Evolutionary conservation across 2,113 vertebrate species (phyloP).

Genomic region (Oxyura jamaicensis): DNA sequence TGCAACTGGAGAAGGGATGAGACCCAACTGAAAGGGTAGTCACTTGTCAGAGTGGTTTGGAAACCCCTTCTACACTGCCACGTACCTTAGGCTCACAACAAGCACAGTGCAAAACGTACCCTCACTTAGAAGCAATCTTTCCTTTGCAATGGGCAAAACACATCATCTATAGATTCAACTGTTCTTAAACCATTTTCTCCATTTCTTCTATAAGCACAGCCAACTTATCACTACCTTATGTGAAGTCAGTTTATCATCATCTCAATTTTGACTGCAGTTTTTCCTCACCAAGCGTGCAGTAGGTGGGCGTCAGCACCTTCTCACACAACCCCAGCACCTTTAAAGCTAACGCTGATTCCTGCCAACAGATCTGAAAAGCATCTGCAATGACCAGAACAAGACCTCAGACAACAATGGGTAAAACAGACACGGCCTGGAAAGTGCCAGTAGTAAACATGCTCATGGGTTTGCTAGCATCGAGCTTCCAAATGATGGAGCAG

Average conservation of each 20-base stretch:
- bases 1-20: neutral
- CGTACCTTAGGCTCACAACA: accelerated
- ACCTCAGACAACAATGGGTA: accelerated
- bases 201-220: neutral
- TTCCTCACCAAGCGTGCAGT: neutral
- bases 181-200: neutral
- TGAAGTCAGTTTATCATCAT: neutral
- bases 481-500: neutral
- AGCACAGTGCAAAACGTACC: neutral
- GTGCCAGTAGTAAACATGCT: neutral
- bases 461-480: neutral
- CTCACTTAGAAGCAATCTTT: neutral
- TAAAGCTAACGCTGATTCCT: neutral
- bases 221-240: neutral
- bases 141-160: accelerated
- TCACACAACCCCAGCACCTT: neutral
- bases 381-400: accelerated
- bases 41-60: neutral
- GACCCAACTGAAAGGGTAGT: neutral
- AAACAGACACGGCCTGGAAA: neutral
- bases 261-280: neutral
- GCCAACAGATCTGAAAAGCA: neutral
- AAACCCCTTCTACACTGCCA: neutral
- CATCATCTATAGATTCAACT: neutral
- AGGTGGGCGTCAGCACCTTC: neutral